These are phyloP conservation scores for Cheilosia urbana DNA, from an alignment of 2,888 invertebrate genomes.

Conservation along the genomic window DNA sequence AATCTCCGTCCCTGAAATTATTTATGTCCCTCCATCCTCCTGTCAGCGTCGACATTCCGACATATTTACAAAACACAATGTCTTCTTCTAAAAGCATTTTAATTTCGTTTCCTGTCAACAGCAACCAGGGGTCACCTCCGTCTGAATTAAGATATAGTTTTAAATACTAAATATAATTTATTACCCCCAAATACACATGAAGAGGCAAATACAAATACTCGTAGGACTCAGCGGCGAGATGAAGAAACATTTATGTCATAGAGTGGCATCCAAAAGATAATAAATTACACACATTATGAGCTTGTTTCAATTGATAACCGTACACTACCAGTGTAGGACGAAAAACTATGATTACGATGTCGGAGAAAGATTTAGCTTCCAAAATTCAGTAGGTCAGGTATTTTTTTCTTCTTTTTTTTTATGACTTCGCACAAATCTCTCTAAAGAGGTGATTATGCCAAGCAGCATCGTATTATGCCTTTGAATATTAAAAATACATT, in stretches of 20 bases:
- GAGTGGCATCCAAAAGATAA: slow-evolving; percentile 35
- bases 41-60: slow-evolving; percentile 53
- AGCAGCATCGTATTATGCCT: not conserved
- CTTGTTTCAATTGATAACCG: slow-evolving; percentile 13
- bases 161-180: slow-evolving; percentile 50
- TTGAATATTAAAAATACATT: slow-evolving; percentile 54
- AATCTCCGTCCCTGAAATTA: slow-evolving; percentile 52
- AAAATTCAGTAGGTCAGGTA: slow-evolving; percentile 23
- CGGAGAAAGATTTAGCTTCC: slow-evolving; percentile 5
- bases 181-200: slow-evolving; percentile 14
- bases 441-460: slow-evolving; percentile 12
- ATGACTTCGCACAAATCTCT: not conserved
- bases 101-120: slow-evolving; percentile 43
- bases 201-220: slow-evolving; percentile 8
- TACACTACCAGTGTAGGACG: not conserved
- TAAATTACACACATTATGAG: slow-evolving; percentile 19
- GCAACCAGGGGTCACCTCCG: slow-evolving; percentile 29
- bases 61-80: slow-evolving; percentile 14
- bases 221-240: slow-evolving; percentile 14
- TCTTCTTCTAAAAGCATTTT: slow-evolving; percentile 38
- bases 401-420: not conserved
- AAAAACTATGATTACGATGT: slow-evolving; percentile 8
- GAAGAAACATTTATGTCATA: slow-evolving; percentile 33
- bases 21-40: slow-evolving; percentile 45
- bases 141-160: slow-evolving; percentile 50